Percentiles rank a stretch among this genome's conserved stretches.
These are phyloP conservation scores for Myotis lucifugus DNA, from an alignment of 2,113 vertebrate genomes.

Conservation along the genomic window DNA sequence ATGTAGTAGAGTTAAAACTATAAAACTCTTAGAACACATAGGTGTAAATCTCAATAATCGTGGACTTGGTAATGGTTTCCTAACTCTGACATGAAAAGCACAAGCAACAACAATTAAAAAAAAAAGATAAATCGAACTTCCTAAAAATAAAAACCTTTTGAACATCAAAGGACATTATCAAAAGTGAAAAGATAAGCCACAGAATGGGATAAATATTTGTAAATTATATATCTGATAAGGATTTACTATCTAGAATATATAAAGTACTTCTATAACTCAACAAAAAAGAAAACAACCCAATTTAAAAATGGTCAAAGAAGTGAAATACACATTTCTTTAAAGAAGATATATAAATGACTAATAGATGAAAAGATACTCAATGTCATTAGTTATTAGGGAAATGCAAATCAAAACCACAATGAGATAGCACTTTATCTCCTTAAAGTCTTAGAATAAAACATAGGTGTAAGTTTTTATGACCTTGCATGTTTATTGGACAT, in stretches of 20 bases:
- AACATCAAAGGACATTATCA: not conserved
- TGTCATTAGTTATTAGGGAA: not conserved
- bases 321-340: not conserved
- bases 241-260: not conserved
- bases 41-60: not conserved
- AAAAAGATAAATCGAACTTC: not conserved
- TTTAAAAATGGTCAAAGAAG: not conserved
- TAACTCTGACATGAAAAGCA: not conserved
- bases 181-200: not conserved
- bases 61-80: not conserved
- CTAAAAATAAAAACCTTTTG: not conserved
- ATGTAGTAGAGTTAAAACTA: not conserved
- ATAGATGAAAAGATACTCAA: not conserved
- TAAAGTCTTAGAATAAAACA: not conserved
- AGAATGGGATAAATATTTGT: not conserved
- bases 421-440: not conserved
- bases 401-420: not conserved
- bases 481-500: not conserved
- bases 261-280: not conserved
- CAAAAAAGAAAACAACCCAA: not conserved
- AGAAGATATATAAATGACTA: not conserved
- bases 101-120: not conserved
- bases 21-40: not conserved
- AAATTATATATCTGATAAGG: not conserved
- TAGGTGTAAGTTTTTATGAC: not conserved